These are phyloP conservation scores for Ephialtes manifestator DNA, from an alignment of 2,888 invertebrate genomes.

Conservation along the genomic window DNA sequence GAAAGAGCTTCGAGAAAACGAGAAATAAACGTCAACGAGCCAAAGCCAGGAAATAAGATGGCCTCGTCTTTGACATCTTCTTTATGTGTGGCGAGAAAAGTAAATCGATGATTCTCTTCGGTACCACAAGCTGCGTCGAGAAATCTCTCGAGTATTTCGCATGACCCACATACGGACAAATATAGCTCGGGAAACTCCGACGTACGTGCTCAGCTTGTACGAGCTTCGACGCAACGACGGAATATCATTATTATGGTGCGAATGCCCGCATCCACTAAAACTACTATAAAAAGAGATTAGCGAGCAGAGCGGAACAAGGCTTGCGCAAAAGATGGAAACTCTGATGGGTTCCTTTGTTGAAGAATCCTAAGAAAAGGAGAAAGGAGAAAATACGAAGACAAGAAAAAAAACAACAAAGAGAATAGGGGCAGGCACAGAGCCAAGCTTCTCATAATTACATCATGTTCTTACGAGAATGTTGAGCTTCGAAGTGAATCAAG, in stretches of 20 bases:
- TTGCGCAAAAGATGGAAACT: constrained; percentile 10
- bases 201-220: neutral
- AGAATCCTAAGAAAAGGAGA: neutral
- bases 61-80: constrained; percentile 1
- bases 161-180: constrained; percentile 33
- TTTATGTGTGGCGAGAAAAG: neutral
- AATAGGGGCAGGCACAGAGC: constrained; percentile 28
- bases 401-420: neutral
- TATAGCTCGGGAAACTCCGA: constrained; percentile 32
- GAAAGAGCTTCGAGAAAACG: neutral
- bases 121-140: neutral
- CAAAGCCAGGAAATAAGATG: neutral
- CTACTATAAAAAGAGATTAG: constrained; percentile 5
- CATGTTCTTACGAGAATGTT: constrained; percentile 72
- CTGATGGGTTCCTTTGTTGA: constrained; percentile 59
- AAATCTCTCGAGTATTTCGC: constrained; percentile 37
- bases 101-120: constrained; percentile 31
- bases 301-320: neutral
- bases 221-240: constrained; percentile 4
- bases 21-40: constrained; percentile 7
- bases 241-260: constrained; percentile 19
- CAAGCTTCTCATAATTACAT: constrained; percentile 75
- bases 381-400: constrained; percentile 2
- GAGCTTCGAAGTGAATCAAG: constrained; percentile 74
- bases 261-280: neutral